phyloP scores from a whole-genome alignment of 2,797 vertebrate genomes.

The Sebastes taczanowskii region DNA sequence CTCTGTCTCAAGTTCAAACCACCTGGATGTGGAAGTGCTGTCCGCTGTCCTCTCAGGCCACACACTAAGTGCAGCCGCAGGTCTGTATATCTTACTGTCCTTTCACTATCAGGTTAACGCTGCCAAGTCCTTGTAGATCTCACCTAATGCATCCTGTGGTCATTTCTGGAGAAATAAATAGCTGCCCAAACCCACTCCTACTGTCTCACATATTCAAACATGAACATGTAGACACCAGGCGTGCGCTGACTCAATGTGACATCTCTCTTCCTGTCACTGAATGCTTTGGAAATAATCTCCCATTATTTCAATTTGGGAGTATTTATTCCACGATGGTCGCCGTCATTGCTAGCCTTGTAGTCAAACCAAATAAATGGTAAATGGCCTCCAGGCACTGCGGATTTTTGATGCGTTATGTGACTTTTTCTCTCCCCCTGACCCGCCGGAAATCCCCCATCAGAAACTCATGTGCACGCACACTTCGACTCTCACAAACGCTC shows the following conservation, averaged over 20 bases:
- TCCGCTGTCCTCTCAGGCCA: constrained; percentile 36
- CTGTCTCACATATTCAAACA: constrained; percentile 53
- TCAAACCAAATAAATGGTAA: not conserved
- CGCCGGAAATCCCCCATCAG: too few relatives aligned
- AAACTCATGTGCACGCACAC: too few relatives aligned
- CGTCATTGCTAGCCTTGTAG: not conserved
- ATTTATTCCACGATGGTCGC: not conserved
- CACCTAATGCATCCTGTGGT: constrained; percentile 83
- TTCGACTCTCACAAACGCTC: too few relatives aligned
- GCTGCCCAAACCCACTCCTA: constrained; percentile 38
- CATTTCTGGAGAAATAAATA: constrained; percentile 67
- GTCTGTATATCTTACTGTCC: constrained; percentile 51
- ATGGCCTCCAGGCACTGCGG: not conserved
- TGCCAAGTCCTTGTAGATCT: constrained; percentile 67
- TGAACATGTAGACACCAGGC: not conserved
- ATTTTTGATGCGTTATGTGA: not conserved
- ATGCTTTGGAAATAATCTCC: not conserved
- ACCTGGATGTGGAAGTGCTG: constrained; percentile 52
- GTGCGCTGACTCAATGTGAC: constrained; percentile 34
- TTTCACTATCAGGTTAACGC: constrained; percentile 73
- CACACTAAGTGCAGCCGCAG: constrained; percentile 55
- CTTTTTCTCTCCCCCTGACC: too few relatives aligned
- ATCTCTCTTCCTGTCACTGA: constrained; percentile 41
- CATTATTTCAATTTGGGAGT: not conserved
- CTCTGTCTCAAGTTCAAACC: constrained; percentile 63